Base-by-base conservation (phyloP, 2,113 vertebrate genomes). In the Antidorcas marsupialis region DNA sequence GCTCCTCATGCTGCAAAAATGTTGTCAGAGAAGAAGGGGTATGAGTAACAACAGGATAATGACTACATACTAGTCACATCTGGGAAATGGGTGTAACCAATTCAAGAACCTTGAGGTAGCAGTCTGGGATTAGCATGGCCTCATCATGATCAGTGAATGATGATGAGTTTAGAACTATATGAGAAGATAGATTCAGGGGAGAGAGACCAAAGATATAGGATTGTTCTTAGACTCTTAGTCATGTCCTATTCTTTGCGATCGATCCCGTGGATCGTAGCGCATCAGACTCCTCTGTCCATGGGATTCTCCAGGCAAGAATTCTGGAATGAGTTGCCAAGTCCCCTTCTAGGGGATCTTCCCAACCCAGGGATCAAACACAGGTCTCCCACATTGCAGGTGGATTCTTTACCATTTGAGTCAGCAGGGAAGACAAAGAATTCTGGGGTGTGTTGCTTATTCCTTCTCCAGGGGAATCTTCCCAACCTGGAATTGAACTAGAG, bases 191-290 rank as follows among this genome's bases (percentile, higher is more conserved):
- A 1, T 74, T 52, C 3, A 83, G n/a, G 3, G 2, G 7, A 14
- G 14, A 50, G 52, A 3, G 12, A 6, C 59, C 1, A 2, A 88
- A 90, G 16, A 45, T 9, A 19, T 16, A 33, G 45, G 5, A 82
- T 55, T 6, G 19, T 23, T 21, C n/a, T 39, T 39, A 71, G 67
- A 12, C 19, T 71, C n/a, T 12, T 39, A 23, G 19, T 12, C 10
- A 0, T 71, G 67, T 39, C 67, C 0, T 11, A 71, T 39, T 71
- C n/a, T 71, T 71, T 0, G 19, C 1, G 7, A 45, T 45, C 43
- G 0, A 71, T 71, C 19, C 67, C 2, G 0, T 1, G 10, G 19
- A 71, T 71, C 0, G 0, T 71, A 71, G 67, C 19, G 1, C 2
- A 0, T 19, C n/a, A 71, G 19, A 71, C 67, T 71, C n/a, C n/a